A percentile compares a stretch with the other conserved stretches of the same genome.
phyloP scores from a whole-genome alignment of 2,797 vertebrate species.

The Rhynchonycteris naso region DNA sequence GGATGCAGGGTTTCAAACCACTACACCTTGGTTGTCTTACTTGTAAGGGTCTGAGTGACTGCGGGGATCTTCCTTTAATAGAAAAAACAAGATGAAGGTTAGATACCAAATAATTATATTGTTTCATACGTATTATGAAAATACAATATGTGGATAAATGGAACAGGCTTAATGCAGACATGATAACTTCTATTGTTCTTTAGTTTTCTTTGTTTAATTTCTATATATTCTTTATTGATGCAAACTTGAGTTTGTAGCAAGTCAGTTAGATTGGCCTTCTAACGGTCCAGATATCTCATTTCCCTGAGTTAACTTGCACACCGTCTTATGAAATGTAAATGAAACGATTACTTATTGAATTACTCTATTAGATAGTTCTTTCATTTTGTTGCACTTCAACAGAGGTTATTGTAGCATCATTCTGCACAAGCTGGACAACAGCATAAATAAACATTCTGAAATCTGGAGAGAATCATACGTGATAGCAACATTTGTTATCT shows the following conservation, averaged over 20 bases:
- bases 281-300: not conserved
- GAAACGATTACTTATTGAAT: not conserved
- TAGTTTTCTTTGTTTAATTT: not conserved
- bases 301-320: not conserved
- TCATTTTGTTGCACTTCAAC: not conserved
- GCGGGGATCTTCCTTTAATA: not conserved
- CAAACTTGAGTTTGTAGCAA: not conserved
- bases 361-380: not conserved
- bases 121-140: not conserved
- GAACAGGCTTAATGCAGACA: not conserved
- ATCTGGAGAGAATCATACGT: not conserved
- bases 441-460: not conserved
- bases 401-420: not conserved
- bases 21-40: not conserved
- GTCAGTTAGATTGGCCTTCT: not conserved
- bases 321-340: conserved; percentile 35
- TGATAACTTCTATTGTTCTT: not conserved
- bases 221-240: not conserved
- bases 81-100: not conserved
- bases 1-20: not conserved
- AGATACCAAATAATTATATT: not conserved
- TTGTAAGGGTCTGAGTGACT: not conserved
- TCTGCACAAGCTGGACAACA: not conserved
- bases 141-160: not conserved
- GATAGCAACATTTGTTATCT: not conserved